Base-by-base conservation (phyloP, 2,888 invertebrate species). In the Ochropleura leucogaster region DNA sequence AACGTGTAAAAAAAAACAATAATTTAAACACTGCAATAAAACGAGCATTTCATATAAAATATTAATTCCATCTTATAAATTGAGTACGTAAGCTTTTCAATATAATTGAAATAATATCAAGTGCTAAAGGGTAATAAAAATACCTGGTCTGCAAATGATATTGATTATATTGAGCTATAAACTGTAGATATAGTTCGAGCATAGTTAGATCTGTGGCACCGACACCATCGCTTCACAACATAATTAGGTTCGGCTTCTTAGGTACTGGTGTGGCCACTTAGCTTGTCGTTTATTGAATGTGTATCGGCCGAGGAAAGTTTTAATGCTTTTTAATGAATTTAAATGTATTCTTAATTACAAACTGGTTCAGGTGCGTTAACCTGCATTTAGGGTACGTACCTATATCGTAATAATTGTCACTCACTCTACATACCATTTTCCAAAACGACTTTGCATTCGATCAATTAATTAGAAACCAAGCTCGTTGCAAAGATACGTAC, bases 301-400 rank as follows among this genome's bases (percentile, higher is more conserved):
- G 91, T 93, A 91, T 92, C 92, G 87, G 86, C 85, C 74, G 90
- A 93, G 89, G 93, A 95, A 94, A 94, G 93, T 94, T 94, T 93
- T 93, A 93, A 94, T 91, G 92, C 92, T 93, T 93, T 95, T 95
- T 94, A 95, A 95, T 95, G 94, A 95, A 95, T 95, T 95, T 95
- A 94, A 95, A 95, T 94, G 93, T 91, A 94, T 92, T 94, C 95
- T 95, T 95, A 95, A 96, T 95, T 95, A 95, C 92, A 89, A 94
- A 95, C 95, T 93, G 95, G 95, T 95, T 93, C 93, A 94, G 89
- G 93, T 93, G 91, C 94, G 90, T 94, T 93, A 93, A 94, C 94
- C 94, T 91, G 91, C 87, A 92, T 91, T 93, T 91, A 90, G 88
- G 89, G 89, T 87, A 87, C 73, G 72, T 72, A 82, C 72, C 73